These are phyloP conservation scores for Polydrusus cervinus DNA, from an alignment of 2,888 invertebrate genomes.

Conservation along the genomic window DNA sequence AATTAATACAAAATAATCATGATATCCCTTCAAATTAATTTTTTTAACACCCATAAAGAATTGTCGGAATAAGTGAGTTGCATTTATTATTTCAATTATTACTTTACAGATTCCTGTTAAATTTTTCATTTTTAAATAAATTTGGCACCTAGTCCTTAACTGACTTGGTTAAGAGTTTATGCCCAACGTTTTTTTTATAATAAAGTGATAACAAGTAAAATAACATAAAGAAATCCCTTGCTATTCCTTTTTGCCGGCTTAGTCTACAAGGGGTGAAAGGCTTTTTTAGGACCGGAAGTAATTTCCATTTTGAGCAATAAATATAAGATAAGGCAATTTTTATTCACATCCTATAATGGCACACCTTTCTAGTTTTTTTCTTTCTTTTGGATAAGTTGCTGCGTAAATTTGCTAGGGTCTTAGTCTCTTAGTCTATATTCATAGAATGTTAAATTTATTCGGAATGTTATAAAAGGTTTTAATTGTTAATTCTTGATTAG, in stretches of 20 bases:
- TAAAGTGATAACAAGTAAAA: constrained; percentile 12
- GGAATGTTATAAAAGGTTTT: too few species aligned
- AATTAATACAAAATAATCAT: too few species aligned
- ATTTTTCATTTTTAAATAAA: too few species aligned
- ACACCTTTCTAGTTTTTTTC: background rate
- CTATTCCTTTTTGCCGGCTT: background rate
- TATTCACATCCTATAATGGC: constrained; percentile 6
- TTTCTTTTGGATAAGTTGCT: background rate
- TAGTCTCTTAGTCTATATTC: too few species aligned
- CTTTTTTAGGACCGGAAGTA: constrained; percentile 12
- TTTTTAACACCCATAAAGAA: too few species aligned
- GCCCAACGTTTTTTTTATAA: constrained; percentile 3
- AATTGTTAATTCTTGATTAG: too few species aligned
- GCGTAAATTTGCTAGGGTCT: background rate
- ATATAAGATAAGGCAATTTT: constrained; percentile 14
- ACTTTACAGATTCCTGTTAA: too few species aligned
- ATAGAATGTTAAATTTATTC: too few species aligned
- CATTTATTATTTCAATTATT: too few species aligned
- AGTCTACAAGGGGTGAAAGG: background rate
- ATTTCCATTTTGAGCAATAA: constrained; percentile 10
- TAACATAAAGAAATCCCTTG: constrained; percentile 3
- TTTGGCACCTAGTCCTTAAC: background rate
- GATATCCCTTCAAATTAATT: too few species aligned
- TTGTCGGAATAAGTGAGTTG: too few species aligned
- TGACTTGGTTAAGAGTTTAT: background rate